phyloP scores from a whole-genome alignment of 1,140 invertebrate species.

The Anoplophora glabripennis region DNA sequence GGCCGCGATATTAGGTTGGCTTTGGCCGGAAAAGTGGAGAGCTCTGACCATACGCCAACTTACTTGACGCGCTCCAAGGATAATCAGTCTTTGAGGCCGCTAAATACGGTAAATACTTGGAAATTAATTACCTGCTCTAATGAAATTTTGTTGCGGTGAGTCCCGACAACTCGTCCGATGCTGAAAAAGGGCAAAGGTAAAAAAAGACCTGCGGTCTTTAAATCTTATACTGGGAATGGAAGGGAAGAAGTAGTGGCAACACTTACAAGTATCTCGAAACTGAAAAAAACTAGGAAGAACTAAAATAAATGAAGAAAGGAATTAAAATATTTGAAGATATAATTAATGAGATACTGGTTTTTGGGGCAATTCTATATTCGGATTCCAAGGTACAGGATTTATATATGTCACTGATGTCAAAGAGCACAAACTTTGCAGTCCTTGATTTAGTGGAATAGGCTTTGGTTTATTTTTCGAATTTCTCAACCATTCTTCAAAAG shows the following conservation, averaged over 20 bases:
- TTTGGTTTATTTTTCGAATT: conserved; percentile 54
- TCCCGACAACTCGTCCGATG: no score
- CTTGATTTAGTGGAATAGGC: conserved; percentile 55
- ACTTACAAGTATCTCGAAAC: no score
- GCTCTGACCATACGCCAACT: conserved; percentile 1
- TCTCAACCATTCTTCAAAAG: conserved; percentile 54
- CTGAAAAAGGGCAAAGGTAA: no score
- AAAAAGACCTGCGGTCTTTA: no score
- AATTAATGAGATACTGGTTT: conserved; percentile 9
- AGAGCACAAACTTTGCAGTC: conserved; percentile 56
- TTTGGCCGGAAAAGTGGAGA: background rate
- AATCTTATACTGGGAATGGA: no score
- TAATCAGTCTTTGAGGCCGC: background rate
- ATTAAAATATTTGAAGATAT: no score
- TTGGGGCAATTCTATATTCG: conserved; percentile 33
- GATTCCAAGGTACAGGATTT: conserved; percentile 54
- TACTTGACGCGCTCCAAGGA: conserved; percentile 1
- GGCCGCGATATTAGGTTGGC: conserved; percentile 18
- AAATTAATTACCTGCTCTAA: no score
- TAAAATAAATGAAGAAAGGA: no score
- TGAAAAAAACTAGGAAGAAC: no score
- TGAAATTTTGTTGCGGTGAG: no score
- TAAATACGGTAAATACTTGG: no score
- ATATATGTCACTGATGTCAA: conserved; percentile 56
- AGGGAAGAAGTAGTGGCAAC: no score